Base-by-base conservation (phyloP, 1,140 invertebrate genomes). In the Ctenoplectra terminalis region DNA sequence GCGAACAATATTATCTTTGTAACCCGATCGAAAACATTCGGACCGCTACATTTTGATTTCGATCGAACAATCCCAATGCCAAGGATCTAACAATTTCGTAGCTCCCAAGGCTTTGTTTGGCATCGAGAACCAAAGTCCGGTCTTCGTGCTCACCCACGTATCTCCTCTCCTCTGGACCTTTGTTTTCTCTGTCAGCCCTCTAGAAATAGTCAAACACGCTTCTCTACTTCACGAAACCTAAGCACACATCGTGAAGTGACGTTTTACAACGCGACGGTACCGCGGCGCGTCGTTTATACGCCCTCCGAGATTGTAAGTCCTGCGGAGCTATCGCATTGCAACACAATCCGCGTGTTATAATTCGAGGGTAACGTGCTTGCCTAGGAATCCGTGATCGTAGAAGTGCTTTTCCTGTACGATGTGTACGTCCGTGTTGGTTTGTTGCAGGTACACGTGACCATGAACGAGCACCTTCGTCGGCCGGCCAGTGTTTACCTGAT, bases 121-220 rank as follows among this genome's bases (percentile, higher is more conserved):
- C 17, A 76, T 64, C 37, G 73, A 56, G n/a, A 78, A 70, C 60
- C 52, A 40, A 71, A 48, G 66, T 29, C 43, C 58, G 4, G 56
- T 58, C 15, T 43, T 31, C 48, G 23, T 43, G 60, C 71, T 56
- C 71, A 70, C 78, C 48, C 31, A 54, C 71, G 48, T 66, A 43
- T 43, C 40, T 52, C 40, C 29, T 17, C 34, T 48, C 26, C 46
- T 37, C 15, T 6, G 15, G 23, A 34, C 31, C 61, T 60, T 75
- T 81, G 61, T 81, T 76, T 56, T 56, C 79, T 67, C 72, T 81
- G 79, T 76, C 79, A 76, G 79, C 63, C 67, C 63, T 76, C 43
- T 64, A 29, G 79, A 56, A 81, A 81, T 81, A 75, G 52, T 67
- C 72, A 81, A 81, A 81, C 79, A 81, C 60, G 78, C 72, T 74